Conservation (phyloP, 2,797 vertebrate species). For the Enteromius argenteus region DNA sequence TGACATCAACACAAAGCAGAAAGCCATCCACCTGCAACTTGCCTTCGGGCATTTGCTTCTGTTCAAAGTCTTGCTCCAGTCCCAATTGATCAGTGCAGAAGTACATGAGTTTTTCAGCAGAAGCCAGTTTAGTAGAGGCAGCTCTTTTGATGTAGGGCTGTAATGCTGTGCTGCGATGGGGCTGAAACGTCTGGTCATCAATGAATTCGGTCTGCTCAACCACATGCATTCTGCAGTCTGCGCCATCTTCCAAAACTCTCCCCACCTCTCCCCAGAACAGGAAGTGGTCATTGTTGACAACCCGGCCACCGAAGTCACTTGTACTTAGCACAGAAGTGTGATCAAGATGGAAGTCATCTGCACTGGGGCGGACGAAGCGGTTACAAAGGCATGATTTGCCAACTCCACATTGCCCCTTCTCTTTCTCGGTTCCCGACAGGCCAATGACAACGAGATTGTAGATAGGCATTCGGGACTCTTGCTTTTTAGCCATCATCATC, state of each 20-base stretch:
- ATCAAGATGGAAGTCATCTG: conserved; percentile 87
- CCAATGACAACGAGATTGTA: conserved; percentile 89
- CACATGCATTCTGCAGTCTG: conserved; percentile 83
- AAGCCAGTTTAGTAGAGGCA: conserved; percentile 86
- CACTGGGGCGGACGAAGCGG: conserved; percentile 85
- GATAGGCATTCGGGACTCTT: conserved; percentile 86
- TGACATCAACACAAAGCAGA: conserved; percentile 85
- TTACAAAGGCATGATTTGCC: conserved; percentile 90
- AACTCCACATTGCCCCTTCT: conserved; percentile 87
- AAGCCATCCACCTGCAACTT: conserved; percentile 87
- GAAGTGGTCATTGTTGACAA: conserved; percentile 91
- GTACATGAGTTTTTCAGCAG: conserved; percentile 91
- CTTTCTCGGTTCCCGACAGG: conserved; percentile 88
- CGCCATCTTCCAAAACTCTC: conserved; percentile 83
- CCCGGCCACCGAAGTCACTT: conserved; percentile 88
- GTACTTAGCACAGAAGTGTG: conserved; percentile 90
- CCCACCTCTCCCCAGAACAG: conserved; percentile 88
- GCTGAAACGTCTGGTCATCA: conserved; percentile 90
- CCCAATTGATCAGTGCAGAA: conserved; percentile 91
- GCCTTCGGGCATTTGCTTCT: conserved; percentile 90
- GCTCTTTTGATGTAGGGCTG: conserved; percentile 89
- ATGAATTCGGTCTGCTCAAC: conserved; percentile 92
- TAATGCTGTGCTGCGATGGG: conserved; percentile 87
- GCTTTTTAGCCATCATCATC: conserved; percentile 94
- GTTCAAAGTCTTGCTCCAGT: conserved; percentile 90